Evolutionary conservation across 2,888 invertebrate species (phyloP), one percentile per base, ranked within the genome.

Genomic region (Oxyteleia sp.): DNA sequence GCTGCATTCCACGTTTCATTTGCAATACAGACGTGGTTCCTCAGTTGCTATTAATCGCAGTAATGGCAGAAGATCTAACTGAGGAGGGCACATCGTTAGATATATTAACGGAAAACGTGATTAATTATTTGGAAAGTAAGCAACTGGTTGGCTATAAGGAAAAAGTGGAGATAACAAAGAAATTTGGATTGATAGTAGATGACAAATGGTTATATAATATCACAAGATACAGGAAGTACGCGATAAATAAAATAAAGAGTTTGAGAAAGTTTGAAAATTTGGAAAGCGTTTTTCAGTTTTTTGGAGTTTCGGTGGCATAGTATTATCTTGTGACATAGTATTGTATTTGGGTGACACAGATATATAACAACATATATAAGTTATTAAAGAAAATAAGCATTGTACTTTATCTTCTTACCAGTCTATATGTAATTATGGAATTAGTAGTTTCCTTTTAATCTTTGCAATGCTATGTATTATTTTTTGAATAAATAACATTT

Each of bases 1-100:
- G n/a, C n/a, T n/a, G n/a, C n/a, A n/a, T n/a, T n/a, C n/a, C n/a
- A n/a, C n/a, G n/a, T n/a, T n/a, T n/a, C n/a, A n/a, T n/a, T n/a
- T n/a, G n/a, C n/a, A n/a, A n/a, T n/a, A n/a, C n/a, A n/a, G 55
- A 68, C 32, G 55, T 68, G 7, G 18, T 68, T 29, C 68, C 68
- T 0, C 68, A 68, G 13, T 20, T 68, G 4, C 32, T 68, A 23
- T 13, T 68, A 38, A 11, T 68, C 41, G 18, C 43, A 11, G 29
- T 68, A 1, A 55, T 68, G 11, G 43, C 7, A n/a, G 23, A 53
- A 4, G n/a, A 66, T 13, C 8, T 11, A 2, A 16, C 32, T 4
- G 18, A 29, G 0, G 2, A 15, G 13, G 8, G 8, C 0, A 32
- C 3, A n/a, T 29, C 43, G 0, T 16, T 68, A 15, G 68, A 68